Base-by-base conservation (phyloP, 2,113 vertebrate genomes). In the Uria aalge region DNA sequence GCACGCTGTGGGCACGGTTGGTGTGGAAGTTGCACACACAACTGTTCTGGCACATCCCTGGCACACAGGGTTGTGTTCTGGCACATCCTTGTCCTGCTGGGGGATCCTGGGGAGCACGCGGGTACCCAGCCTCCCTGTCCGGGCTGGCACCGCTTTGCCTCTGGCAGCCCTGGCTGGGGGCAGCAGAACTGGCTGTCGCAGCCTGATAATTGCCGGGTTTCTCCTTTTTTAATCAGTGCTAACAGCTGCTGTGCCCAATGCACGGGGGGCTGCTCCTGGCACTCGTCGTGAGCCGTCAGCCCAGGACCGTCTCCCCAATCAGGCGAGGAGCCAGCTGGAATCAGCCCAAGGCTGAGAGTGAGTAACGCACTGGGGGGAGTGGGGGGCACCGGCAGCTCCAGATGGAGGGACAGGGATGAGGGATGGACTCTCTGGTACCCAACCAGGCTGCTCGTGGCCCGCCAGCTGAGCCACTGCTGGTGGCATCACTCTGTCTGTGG, bases 151-250 rank as follows among this genome's bases (percentile, higher is more conserved):
- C 1, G 4, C 32, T 45, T 38, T 27, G 21, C 8, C 48, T 36
- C 57, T 4, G 0, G 67, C 81, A 68, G 48, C 64, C 57, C 55
- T n/a, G 79, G 50, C 80, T 73, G 30, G 2, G 3, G 67, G 56
- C 43, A 68, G 76, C 80, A 88, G 91, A 48, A 36, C 53, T 34
- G 50, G 71, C 79, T 94, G 79, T 45, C 83, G 60, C 62, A 34
- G 75, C 4, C 55, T 12, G 67, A 0, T 69, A 88, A 76, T 83
- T 47, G 66, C 64, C 26, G 92, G 45, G 62, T 85, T 95, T 73
- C 67, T 88, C 83, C 1, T 13, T 91, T 45, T 95, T 94, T 92
- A 96, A 96, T 94, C 94, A 93, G 78, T 21, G 67, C 60, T 84
- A 62, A 55, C 94, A 97, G 92, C 92, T 96, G 95, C 89, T 53